Evolutionary conservation across 2,797 vertebrate genomes (phyloP), one percentile per base, ranked within the genome.

Genomic region (Mormyrus proboscirostris): DNA sequence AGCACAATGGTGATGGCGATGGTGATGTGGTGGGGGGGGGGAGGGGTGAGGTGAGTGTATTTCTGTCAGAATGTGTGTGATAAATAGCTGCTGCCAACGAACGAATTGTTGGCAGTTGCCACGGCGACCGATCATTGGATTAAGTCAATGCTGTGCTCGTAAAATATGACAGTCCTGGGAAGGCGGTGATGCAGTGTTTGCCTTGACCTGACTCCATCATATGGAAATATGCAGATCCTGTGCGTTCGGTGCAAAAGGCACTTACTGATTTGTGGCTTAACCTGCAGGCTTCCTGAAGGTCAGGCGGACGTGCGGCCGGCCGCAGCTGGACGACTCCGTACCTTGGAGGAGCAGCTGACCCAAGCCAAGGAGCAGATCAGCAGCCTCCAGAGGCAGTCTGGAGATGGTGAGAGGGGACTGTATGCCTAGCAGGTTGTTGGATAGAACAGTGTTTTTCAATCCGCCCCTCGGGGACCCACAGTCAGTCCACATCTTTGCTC

Each of bases 341-440:
- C 94, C 93, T 95, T 97, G 95, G 97, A 97, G 91, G 96, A 97
- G 79, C 97, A 97, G 91, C 96, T 97, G 92, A 91, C 96, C 93
- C 96, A 96, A 95, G 97, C 97, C 95, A 97, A 97, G 96, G 97
- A 97, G 94, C 96, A 97, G 94, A 96, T 97, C 93, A 96, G 96
- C 94, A 97, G 93, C 92, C 97, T 95, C 89, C 97, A 96, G 92
- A 96, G 96, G 90, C 93, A 94, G 91, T 96, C 96, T 90, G 95
- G 95, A 94, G 94, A 95, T 92, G 96, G 97, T 97, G 93, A 91
- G 96, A 95, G 92, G 90, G 92, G 25, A 22, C 6, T 3, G 38
- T 8, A 2, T 87, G 8, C 83, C 49, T 53, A 53, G 9, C 50
- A 1, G 83, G 4, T n/a, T 53, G 6, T 53, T 84, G 7, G 29